Evolutionary conservation across 2,888 invertebrate species (phyloP), one percentile per base, ranked within the genome.

Genomic region (Caenorhabditis zanzibari): DNA sequence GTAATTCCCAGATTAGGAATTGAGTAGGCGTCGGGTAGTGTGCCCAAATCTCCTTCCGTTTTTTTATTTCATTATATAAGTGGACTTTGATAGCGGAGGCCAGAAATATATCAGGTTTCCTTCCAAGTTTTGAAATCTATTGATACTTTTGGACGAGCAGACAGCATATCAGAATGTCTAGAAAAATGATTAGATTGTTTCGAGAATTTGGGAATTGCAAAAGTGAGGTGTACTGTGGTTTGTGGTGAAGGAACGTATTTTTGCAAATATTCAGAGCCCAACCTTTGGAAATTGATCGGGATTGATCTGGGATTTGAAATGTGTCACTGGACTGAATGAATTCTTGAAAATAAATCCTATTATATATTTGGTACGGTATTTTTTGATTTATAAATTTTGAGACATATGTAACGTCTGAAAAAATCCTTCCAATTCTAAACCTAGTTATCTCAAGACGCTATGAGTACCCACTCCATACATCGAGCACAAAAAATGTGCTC

Each of bases 1-100:
- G 49, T 66, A 66, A 66, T 66, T 35, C 66, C n/a, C 35, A 32
- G 66, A 66, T 66, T 66, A 66, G 22, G 14, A 66, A 47, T 47
- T 19, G 66, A 32, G 66, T 66, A 66, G 66, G 66, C 49, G 66
- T 28, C 14, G 22, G 32, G 22, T 38, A 38, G 38, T 14, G 24
- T 16, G 61, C 32, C 32, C 19, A 47, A 64, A 47, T 44, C 26
- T 10, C 28, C 24, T 47, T 32, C 28, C 19, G 14, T 5, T 19
- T 19, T n/a, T n/a, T 47, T 47, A 66, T 66, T 35, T 19, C 10
- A 66, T 64, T 66, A 66, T n/a, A n/a, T 47, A 52, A 52, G 12
- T 35, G 52, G 52, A 49, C 32, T 66, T 26, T 32, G 66, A 52
- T 32, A 49, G 10, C 19, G 47, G 2, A 6, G 16, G 47, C 47